Conservation (phyloP, 2,113 vertebrate genomes). For the Excalfactoria chinensis region DNA sequence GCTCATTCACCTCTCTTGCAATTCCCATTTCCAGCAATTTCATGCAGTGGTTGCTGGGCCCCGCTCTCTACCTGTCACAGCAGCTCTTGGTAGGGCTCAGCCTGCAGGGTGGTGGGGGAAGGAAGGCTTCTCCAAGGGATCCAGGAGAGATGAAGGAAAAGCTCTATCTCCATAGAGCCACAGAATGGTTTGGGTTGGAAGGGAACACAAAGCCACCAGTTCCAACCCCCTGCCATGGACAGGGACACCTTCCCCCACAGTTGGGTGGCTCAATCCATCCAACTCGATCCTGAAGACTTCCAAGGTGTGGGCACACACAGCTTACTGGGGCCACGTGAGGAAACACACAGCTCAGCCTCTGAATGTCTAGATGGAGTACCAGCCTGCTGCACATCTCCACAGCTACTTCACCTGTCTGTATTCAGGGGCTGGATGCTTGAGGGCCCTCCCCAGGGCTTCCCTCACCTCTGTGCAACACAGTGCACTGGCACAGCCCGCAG, state of each 20-base stretch:
- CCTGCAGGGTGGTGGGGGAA: accelerated
- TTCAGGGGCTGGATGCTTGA: background rate
- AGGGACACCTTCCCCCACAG: background rate
- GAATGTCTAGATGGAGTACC: accelerated
- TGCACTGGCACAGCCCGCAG: accelerated
- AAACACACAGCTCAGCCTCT: background rate
- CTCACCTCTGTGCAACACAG: background rate
- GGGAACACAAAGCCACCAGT: background rate
- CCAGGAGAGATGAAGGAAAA: background rate
- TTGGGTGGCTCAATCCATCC: background rate
- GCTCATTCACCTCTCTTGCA: background rate
- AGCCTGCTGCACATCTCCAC: background rate
- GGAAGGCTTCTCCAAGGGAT: background rate
- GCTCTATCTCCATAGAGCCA: background rate
- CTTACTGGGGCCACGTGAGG: background rate
- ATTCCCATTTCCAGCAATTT: background rate
- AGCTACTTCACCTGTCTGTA: background rate
- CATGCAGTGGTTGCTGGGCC: background rate
- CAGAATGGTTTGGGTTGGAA: background rate
- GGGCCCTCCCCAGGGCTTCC: background rate
- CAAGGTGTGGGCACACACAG: background rate
- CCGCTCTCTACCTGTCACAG: background rate
- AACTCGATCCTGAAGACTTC: background rate
- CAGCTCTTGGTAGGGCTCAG: background rate
- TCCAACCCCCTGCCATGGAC: background rate